These are phyloP conservation scores for Anastatus disparis DNA, from an alignment of 1,140 invertebrate genomes.

Conservation along the genomic window DNA sequence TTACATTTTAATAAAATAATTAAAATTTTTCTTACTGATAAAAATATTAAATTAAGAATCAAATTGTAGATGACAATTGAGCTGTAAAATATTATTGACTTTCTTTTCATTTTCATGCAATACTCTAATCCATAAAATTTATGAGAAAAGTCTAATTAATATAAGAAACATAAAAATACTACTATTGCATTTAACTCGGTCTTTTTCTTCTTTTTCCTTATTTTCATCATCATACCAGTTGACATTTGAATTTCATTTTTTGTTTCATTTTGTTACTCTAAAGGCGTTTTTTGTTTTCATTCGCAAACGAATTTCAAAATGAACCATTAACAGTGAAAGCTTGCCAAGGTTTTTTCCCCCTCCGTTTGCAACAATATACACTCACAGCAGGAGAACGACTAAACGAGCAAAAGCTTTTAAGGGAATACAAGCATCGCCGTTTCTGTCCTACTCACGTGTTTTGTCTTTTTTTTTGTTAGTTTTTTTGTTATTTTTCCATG, in stretches of 20 bases:
- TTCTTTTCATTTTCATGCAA: too few species aligned
- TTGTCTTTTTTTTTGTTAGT: not conserved
- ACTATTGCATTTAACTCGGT: too few species aligned
- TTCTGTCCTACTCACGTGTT: slow-evolving; percentile 17
- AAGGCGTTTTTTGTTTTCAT: not conserved
- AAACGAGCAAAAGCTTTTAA: slow-evolving; percentile 42
- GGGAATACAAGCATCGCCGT: slow-evolving; percentile 37
- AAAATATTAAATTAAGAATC: too few species aligned
- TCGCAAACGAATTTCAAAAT: slow-evolving; percentile 27
- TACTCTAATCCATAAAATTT: too few species aligned
- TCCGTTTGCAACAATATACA: not conserved
- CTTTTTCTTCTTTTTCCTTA: too few species aligned
- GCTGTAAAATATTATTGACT: too few species aligned
- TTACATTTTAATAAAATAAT: too few species aligned
- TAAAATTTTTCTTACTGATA: too few species aligned
- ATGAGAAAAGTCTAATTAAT: too few species aligned
- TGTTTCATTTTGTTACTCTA: not conserved
- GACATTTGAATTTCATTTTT: slow-evolving; percentile 15
- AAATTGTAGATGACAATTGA: too few species aligned
- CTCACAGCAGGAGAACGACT: slow-evolving; percentile 19
- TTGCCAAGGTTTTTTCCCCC: not conserved
- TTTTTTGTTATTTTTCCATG: not conserved
- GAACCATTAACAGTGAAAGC: slow-evolving; percentile 41
- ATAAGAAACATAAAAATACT: too few species aligned
- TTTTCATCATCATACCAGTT: too few species aligned